phyloP scores from a whole-genome alignment of 2,888 invertebrate genomes.

The Netelia melanura region DNA sequence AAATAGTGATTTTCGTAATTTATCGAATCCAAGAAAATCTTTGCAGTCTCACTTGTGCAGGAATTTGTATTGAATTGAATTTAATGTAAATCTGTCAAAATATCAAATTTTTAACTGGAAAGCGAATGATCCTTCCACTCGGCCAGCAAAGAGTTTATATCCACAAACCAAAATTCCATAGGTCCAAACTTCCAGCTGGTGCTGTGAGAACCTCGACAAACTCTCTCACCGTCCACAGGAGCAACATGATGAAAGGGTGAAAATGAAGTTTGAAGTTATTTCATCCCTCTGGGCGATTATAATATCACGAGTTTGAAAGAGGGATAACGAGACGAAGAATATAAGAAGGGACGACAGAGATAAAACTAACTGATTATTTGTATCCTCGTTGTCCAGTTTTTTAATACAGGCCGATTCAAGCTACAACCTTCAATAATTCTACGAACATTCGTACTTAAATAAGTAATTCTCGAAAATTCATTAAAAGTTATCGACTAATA shows the following conservation, averaged over 20 bases:
- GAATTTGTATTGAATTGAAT: neutral
- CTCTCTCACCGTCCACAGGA: neutral
- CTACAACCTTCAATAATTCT: neutral
- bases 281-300: neutral
- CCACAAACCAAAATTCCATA: neutral
- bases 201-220: neutral
- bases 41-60: neutral
- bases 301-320: neutral
- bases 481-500: too few species aligned
- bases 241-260: neutral
- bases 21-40: neutral
- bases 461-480: too few species aligned
- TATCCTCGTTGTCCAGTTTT: neutral
- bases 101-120: neutral
- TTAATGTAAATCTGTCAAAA: neutral
- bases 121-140: neutral
- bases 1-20: neutral
- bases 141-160: neutral
- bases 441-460: neutral
- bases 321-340: neutral
- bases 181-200: neutral
- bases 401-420: neutral
- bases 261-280: conserved; percentile 21
- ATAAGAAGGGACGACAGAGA: neutral
- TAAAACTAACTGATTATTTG: neutral